These are phyloP conservation scores for Anarhynchus alexandrinus DNA, from an alignment of 2,113 vertebrate species.

Conservation along the genomic window DNA sequence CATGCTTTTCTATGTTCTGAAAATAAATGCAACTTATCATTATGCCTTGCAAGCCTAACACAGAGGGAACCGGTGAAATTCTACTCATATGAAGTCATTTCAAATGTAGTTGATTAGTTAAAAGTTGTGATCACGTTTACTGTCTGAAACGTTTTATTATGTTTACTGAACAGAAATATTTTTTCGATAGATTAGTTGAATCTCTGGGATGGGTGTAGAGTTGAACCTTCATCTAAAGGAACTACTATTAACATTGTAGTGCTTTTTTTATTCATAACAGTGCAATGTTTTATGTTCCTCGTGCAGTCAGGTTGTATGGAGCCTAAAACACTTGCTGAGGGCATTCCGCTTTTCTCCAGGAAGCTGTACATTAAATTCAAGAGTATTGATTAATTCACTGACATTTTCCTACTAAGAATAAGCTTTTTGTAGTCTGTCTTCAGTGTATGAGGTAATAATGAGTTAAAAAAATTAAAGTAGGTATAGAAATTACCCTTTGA, in stretches of 20 bases:
- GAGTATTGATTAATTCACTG: background rate
- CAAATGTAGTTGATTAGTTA: background rate
- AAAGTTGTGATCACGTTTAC: background rate
- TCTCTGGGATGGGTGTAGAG: background rate
- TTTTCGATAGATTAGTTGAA: background rate
- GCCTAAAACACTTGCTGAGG: background rate
- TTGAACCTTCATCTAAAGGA: background rate
- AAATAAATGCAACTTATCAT: background rate
- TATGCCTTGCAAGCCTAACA: background rate
- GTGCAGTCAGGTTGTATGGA: background rate
- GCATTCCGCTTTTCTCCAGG: background rate
- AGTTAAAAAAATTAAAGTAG: background rate
- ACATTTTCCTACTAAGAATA: background rate
- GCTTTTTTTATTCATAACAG: background rate
- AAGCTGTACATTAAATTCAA: background rate
- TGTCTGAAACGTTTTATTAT: background rate
- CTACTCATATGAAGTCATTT: background rate
- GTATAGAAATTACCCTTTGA: background rate
- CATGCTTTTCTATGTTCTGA: background rate
- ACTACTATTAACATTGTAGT: background rate
- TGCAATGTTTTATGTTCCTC: background rate
- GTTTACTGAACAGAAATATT: background rate
- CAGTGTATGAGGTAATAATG: background rate
- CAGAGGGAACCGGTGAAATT: background rate
- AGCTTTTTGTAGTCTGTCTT: background rate